Conservation (phyloP, 2,888 invertebrate genomes). For the Melanostoma mellinum region DNA sequence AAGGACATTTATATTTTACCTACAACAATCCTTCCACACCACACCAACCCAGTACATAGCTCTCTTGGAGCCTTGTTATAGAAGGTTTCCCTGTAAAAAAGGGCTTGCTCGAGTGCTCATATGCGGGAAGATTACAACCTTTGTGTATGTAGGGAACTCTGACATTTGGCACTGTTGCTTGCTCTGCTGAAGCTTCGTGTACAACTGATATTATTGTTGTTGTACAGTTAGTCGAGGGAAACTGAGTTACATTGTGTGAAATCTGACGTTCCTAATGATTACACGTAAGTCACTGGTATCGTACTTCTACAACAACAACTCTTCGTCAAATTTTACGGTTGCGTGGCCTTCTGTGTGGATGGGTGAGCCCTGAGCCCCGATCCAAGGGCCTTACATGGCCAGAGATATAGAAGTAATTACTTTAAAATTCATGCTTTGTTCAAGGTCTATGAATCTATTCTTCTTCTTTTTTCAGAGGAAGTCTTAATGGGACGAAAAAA, state of each 20-base stretch:
- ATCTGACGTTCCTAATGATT: conserved; percentile 67
- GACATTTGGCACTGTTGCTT: conserved; percentile 72
- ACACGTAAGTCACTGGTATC: conserved; percentile 52
- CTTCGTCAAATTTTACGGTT: conserved; percentile 63
- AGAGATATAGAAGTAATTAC: conserved; percentile 57
- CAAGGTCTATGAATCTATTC: conserved; percentile 4
- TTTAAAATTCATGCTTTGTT: conserved; percentile 49
- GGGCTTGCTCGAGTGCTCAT: conserved; percentile 30
- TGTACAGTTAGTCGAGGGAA: conserved; percentile 19
- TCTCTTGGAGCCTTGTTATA: conserved; percentile 46
- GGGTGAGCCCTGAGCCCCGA: conserved; percentile 33
- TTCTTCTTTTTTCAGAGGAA: conserved; percentile 2
- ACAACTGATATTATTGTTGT: conserved; percentile 15
- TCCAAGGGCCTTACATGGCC: conserved; percentile 15
- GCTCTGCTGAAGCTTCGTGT: background rate
- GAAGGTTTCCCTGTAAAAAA: conserved; percentile 47
- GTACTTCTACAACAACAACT: conserved; percentile 7
- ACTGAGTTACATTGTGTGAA: conserved; percentile 59
- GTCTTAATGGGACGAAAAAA: conserved; percentile 3
- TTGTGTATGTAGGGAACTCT: conserved; percentile 26
- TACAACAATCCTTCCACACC: background rate
- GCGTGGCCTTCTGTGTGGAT: conserved; percentile 37
- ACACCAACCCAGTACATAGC: background rate
- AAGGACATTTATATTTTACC: conserved; percentile 18
- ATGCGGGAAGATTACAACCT: conserved; percentile 18